Base-by-base conservation (phyloP, 2,888 invertebrate species). In the Spodoptera picta region DNA sequence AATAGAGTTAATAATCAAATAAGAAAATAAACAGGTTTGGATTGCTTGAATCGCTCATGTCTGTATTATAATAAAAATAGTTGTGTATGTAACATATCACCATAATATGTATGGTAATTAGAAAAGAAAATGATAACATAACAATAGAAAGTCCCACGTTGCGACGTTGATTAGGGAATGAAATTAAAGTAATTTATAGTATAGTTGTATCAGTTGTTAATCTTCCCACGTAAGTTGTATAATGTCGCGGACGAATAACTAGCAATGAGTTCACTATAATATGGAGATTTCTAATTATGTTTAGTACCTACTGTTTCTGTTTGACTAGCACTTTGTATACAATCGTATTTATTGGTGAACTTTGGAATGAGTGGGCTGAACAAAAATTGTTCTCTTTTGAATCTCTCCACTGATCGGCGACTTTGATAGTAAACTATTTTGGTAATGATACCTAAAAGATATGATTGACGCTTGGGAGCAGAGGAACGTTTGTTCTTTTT, bases 181-280 rank as follows among this genome's bases (percentile, higher is more conserved):
- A 60, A 70, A 75, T 75, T 75, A 65, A 75, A 57, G 43, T 75
- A 74, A 62, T 69, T 58, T 58, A 70, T 56, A 65, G 64, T 70
- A 71, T 72, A 60, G 42, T 76, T 46, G 44, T 73, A 76, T 60
- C 61, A 46, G 45, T 11, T 59, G 7, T 43, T 43, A 24, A 73
- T 76, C 57, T 73, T 77, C 77, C 66, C 72, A 72, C 72, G 61
- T 54, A 48, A 44, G n/a, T 65, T 55, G 50, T 23, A 48, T 36
- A 60, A 57, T 53, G 41, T 55, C 14, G 65, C 41, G 44, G 58
- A 42, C 71, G 47, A 56, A 47, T 47, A 36, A 53, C 42, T 70
- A 23, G 24, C 44, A 58, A 53, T 58, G 36, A 69, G 19, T 19
- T 11, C 27, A 54, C 44, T 57, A 47, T 47, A 36, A 41, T 31